These are phyloP conservation scores for Arvicanthis niloticus DNA, from an alignment of 2,113 vertebrate species.

Conservation along the genomic window DNA sequence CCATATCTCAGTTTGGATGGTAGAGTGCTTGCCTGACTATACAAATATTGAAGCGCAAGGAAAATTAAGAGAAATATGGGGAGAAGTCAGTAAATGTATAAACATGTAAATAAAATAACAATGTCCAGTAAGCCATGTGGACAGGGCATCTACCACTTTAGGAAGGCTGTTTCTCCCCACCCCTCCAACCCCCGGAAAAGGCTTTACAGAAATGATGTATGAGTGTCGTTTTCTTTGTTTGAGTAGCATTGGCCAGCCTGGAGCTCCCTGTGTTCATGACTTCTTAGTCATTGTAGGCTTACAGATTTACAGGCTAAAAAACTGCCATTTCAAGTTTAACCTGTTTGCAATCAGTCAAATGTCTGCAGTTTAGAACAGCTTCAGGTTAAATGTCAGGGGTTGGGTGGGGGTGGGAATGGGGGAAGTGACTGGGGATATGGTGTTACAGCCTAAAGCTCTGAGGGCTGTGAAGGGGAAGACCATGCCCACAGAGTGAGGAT, in stretches of 20 bases:
- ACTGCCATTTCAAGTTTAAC: conserved; percentile 18
- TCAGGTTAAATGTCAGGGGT: not conserved
- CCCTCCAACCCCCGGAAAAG: not conserved
- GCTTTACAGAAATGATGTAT: not conserved
- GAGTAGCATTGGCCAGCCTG: not conserved
- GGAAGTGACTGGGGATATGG: not conserved
- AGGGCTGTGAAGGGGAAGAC: not conserved
- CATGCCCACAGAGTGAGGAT: not conserved
- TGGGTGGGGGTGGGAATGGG: not conserved
- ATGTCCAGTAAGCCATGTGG: not conserved
- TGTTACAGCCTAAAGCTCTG: not conserved
- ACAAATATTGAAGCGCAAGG: not conserved
- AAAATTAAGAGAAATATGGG: not conserved
- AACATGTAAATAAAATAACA: not conserved
- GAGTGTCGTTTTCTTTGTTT: not conserved
- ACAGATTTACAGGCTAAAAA: not conserved
- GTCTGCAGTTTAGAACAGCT: not conserved
- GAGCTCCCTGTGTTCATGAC: not conserved
- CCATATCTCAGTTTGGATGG: not conserved
- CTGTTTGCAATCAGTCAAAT: not conserved
- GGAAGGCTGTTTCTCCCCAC: not conserved
- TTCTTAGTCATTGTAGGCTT: not conserved
- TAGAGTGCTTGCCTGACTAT: not conserved
- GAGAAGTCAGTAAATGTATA: not conserved
- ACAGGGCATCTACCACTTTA: not conserved